Base-by-base conservation (phyloP, 2,113 vertebrate genomes). In the Zapornia atra region DNA sequence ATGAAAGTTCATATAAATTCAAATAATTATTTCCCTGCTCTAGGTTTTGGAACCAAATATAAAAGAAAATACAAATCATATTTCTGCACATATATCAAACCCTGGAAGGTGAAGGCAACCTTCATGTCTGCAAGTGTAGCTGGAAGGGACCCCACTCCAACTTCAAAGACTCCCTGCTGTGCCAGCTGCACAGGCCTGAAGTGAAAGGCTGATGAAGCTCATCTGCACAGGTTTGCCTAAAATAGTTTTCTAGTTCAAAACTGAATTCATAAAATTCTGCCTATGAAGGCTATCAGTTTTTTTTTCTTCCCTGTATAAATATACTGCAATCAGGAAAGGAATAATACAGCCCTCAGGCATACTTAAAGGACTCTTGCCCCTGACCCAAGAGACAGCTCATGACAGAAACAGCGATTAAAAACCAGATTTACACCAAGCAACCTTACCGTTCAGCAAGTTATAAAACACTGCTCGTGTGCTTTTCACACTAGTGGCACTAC, bases 401-500 rank as follows among this genome's bases (percentile, higher is more conserved):
- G 53, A 53, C 34, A 84, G 60, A 54, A 81, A 31, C 9, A 59
- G 19, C 2, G 46, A n/a, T 15, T 48, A 48, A 90, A 91, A 73
- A 76, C 4, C 48, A 60, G 19, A 50, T 34, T 59, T 83, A 82
- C 18, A 57, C 7, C 36, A 75, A 42, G 15, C 51, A 82, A 88
- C 77, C 70, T 92, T 98, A 99, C 99, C 99, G 63, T 99, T 99
- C 68, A 99, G 98, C 25, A 98, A 98, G 92, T 99, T 99, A 97
- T 99, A 99, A 96, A 99, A 99, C n/a, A 99, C 99, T 11, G 99
- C 99, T 98, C 99, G 98, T 57, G 99, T 99, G 97, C 99, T 99
- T 98, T 99, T 99, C 92, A 99, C 97, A 68, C 99, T 99, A 97
- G 98, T 99, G 92, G 99, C 99, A 92, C 98, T 99, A 90, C 99